A percentile compares a stretch with the other conserved stretches of the same genome.
phyloP scores from a whole-genome alignment of 2,113 vertebrate genomes.

The Acanthisitta chloris region DNA sequence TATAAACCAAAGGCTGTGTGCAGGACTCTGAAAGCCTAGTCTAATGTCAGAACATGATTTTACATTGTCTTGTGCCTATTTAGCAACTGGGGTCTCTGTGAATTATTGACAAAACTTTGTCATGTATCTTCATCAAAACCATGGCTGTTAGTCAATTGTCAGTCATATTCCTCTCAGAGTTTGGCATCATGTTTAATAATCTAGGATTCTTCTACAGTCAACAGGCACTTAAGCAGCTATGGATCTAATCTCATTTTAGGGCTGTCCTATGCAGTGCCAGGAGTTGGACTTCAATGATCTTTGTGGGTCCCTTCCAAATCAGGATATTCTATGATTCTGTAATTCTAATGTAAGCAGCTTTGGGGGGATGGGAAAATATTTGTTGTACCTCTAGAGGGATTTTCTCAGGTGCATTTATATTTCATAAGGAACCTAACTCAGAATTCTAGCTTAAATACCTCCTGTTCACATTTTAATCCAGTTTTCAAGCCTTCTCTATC shows the following conservation, averaged over 20 bases:
- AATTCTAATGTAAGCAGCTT: not conserved
- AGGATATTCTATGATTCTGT: accelerated
- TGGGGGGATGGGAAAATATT: not conserved
- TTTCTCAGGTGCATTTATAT: not conserved
- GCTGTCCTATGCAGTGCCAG: not conserved
- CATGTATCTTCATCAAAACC: not conserved
- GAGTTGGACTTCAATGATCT: not conserved
- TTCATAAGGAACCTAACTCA: not conserved
- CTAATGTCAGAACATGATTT: not conserved
- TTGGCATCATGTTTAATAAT: not conserved
- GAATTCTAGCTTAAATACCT: not conserved
- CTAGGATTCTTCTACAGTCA: not conserved
- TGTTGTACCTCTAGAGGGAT: not conserved
- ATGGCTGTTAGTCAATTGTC: not conserved
- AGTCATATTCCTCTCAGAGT: not conserved
- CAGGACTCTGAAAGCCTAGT: not conserved
- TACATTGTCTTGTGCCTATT: accelerated
- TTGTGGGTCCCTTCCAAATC: not conserved
- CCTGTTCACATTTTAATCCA: not conserved
- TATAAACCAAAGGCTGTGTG: not conserved
- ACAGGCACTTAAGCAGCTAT: not conserved
- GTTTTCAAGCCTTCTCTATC: not conserved
- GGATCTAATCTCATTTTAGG: not conserved
- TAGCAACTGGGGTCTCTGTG: not conserved
- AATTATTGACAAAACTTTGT: not conserved